Conservation (phyloP, 2,113 vertebrate species). For the Todiramphus saurophagus region DNA sequence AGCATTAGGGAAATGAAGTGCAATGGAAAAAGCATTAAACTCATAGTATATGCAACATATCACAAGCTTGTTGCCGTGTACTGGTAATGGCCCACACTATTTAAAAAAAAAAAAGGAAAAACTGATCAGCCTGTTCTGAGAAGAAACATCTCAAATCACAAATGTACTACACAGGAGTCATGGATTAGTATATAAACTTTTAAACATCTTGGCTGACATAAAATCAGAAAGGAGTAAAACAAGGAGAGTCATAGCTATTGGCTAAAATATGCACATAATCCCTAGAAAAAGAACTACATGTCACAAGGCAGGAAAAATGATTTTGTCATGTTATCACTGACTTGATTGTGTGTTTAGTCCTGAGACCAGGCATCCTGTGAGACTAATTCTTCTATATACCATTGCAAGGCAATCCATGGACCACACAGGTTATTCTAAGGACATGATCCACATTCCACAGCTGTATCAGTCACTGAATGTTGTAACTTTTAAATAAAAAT, state of each 20-base stretch:
- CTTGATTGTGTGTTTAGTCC: not conserved
- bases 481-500: slow-evolving; percentile 8
- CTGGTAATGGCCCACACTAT: slow-evolving; percentile 13
- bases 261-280: not conserved
- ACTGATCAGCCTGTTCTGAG: not conserved
- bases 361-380: not conserved
- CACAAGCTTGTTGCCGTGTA: slow-evolving; percentile 21
- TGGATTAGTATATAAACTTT: not conserved
- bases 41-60: slow-evolving; percentile 48
- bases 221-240: not conserved
- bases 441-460: not conserved
- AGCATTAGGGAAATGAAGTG: slow-evolving; percentile 62
- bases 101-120: not conserved
- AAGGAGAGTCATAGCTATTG: not conserved
- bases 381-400: not conserved
- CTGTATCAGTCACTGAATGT: not conserved
- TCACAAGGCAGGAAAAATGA: not conserved
- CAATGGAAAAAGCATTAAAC: slow-evolving; percentile 53
- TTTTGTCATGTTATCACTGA: not conserved
- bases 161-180: not conserved
- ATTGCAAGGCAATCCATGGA: not conserved
- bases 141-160: slow-evolving; percentile 8
- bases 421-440: not conserved
- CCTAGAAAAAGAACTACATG: not conserved
- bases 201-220: not conserved